Conservation (phyloP, 1,140 invertebrate genomes). For the Latrodectus geometricus region DNA sequence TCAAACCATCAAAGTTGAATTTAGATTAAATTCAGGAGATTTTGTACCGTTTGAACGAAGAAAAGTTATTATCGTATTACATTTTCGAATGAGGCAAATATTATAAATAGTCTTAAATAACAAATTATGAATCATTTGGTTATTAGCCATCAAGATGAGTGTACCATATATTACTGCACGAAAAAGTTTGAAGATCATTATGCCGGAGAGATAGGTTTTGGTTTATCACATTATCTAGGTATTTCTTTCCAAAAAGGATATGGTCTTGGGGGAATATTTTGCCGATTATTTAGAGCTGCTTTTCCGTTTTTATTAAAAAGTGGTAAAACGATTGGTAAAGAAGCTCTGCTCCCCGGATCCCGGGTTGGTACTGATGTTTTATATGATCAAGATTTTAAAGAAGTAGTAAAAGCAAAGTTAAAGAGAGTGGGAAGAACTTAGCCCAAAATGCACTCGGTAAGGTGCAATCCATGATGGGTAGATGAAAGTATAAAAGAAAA, state of each 20-base stretch:
- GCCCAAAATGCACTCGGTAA: not conserved
- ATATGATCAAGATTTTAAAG: slow-evolving; percentile 8
- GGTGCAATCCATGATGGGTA: slow-evolving; percentile 6
- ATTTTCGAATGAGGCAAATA: no score
- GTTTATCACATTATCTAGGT: no score
- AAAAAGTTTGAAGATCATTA: slow-evolving; percentile 33
- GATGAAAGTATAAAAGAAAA: slow-evolving; percentile 18
- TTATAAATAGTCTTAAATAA: no score
- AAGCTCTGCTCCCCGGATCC: slow-evolving; percentile 19
- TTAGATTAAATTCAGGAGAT: slow-evolving; percentile 12
- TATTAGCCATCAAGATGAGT: slow-evolving; percentile 1
- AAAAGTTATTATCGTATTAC: slow-evolving; percentile 3
- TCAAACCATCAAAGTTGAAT: not conserved
- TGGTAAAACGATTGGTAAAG: slow-evolving; percentile 14
- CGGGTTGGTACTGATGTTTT: slow-evolving; percentile 16
- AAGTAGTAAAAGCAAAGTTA: not conserved
- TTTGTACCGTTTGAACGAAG: slow-evolving; percentile 2
- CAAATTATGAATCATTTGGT: no score
- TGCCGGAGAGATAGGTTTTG: not conserved
- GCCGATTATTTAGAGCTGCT: no score
- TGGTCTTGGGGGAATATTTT: no score
- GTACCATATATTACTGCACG: not conserved
- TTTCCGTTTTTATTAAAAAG: no score
- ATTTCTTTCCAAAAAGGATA: no score
- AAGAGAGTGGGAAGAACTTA: slow-evolving; percentile 29